phyloP scores from a whole-genome alignment of 2,888 invertebrate species.

The Drosophila nigricruria region DNA sequence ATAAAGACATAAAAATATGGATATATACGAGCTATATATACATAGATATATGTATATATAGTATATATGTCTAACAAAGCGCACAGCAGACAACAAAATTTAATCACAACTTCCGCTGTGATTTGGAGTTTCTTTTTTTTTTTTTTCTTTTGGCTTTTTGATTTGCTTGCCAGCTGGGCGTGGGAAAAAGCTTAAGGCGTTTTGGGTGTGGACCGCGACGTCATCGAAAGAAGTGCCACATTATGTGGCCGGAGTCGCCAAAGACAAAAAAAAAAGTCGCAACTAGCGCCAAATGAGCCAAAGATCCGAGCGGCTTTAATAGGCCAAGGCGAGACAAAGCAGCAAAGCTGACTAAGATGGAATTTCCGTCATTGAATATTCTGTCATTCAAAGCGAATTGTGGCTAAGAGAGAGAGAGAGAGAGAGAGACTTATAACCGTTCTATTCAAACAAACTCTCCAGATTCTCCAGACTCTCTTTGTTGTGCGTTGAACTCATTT shows the following conservation, averaged over 20 bases:
- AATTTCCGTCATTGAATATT: slow-evolving; percentile 55
- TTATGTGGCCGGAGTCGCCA: neutral
- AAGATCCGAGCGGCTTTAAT: slow-evolving; percentile 43
- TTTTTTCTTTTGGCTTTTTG: slow-evolving; percentile 39
- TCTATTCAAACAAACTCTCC: slow-evolving; percentile 3
- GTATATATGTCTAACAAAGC: slow-evolving; percentile 37
- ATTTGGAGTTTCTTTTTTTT: slow-evolving; percentile 47
- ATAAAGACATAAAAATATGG: neutral
- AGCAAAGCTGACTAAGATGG: slow-evolving; percentile 35
- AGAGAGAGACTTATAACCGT: slow-evolving; percentile 7
- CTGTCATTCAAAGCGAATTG: slow-evolving; percentile 45
- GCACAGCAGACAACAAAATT: slow-evolving; percentile 59
- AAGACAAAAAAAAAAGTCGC: slow-evolving; percentile 7
- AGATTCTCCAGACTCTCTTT: neutral
- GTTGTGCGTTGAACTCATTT: slow-evolving; percentile 15
- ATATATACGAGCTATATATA: neutral
- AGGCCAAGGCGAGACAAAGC: slow-evolving; percentile 46
- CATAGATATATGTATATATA: neutral
- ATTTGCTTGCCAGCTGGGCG: slow-evolving; percentile 67
- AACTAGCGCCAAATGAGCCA: slow-evolving; percentile 50
- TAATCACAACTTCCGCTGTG: slow-evolving; percentile 76
- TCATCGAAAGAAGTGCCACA: slow-evolving; percentile 33
- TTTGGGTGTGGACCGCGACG: slow-evolving; percentile 62
- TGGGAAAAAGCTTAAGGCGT: slow-evolving; percentile 77
- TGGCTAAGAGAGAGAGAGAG: neutral